phyloP scores from a whole-genome alignment of 2,113 vertebrate genomes.

The Hippocampus guttulatus region DNA sequence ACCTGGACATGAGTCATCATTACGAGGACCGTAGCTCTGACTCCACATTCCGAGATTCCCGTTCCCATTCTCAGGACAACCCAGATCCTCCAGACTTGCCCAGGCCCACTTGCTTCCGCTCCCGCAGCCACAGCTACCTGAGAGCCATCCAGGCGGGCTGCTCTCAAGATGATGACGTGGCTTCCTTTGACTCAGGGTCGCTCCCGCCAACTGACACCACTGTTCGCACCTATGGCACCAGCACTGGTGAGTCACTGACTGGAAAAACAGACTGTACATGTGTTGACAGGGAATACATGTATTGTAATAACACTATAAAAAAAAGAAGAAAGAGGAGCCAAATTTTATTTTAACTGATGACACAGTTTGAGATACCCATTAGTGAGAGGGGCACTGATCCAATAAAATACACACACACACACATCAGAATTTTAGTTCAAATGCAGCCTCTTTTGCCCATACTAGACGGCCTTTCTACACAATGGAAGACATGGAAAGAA shows the following conservation, averaged over 20 bases:
- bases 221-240: slow-evolving; percentile 87
- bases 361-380: slow-evolving; percentile 1
- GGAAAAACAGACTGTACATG: slow-evolving; percentile 1
- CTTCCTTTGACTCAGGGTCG: slow-evolving; percentile 88
- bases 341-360: slow-evolving; percentile 4
- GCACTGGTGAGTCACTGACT: slow-evolving; percentile 81
- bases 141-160: slow-evolving; percentile 98
- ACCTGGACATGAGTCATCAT: slow-evolving; percentile 83
- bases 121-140: slow-evolving; percentile 98
- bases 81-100: slow-evolving; percentile 86
- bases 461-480: slow-evolving; percentile 50
- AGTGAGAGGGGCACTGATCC: slow-evolving; percentile 3
- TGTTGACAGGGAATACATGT: background rate
- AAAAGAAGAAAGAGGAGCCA: background rate
- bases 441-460: slow-evolving; percentile 57
- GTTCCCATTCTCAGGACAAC: slow-evolving; percentile 74
- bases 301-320: background rate
- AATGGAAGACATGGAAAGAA: slow-evolving; percentile 64
- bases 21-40: slow-evolving; percentile 85
- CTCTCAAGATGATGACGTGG: slow-evolving; percentile 92
- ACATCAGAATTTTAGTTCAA: slow-evolving; percentile 43
- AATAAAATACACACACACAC: slow-evolving; percentile 12
- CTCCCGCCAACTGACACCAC: slow-evolving; percentile 83
- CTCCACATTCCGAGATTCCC: slow-evolving; percentile 84
- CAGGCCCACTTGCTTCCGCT: slow-evolving; percentile 93